Percentiles rank a stretch among this genome's conserved stretches.
These are phyloP conservation scores for Fopius arisanus DNA, from an alignment of 1,140 invertebrate genomes.

Conservation along the genomic window DNA sequence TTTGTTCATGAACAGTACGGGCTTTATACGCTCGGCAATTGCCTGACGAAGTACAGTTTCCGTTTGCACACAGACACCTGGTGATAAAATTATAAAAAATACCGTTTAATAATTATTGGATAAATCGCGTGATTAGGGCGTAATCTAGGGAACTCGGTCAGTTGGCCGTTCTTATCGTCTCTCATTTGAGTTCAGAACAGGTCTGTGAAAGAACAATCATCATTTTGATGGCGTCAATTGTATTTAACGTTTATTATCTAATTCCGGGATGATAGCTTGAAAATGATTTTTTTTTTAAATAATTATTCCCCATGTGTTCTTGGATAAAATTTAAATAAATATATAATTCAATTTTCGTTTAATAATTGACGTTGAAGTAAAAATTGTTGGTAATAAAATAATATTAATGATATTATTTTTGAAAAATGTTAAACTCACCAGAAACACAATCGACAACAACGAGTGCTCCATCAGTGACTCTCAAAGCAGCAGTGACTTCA, in stretches of 20 bases:
- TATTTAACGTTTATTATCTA: conserved; percentile 18
- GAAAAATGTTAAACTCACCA: conserved; percentile 68
- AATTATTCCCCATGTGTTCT: too few relatives aligned
- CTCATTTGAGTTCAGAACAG: conserved; percentile 59
- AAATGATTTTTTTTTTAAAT: too few relatives aligned
- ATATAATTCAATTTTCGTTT: too few relatives aligned
- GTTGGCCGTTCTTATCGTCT: conserved; percentile 51
- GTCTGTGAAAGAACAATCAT: conserved; percentile 62
- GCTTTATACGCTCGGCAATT: conserved; percentile 98
- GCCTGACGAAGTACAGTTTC: conserved; percentile 99
- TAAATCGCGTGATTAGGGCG: too few relatives aligned
- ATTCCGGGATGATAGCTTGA: too few relatives aligned
- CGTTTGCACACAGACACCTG: conserved; percentile 94
- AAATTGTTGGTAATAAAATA: background rate
- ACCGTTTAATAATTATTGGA: too few relatives aligned
- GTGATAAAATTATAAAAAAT: too few relatives aligned
- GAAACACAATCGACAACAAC: conserved; percentile 99
- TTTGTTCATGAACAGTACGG: conserved; percentile 99
- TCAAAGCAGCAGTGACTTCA: conserved; percentile 97
- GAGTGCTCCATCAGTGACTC: conserved; percentile 98
- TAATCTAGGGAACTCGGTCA: conserved; percentile 63
- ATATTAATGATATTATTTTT: conserved; percentile 6
- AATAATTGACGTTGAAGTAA: too few relatives aligned
- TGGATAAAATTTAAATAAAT: too few relatives aligned
- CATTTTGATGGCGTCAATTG: too few relatives aligned